phyloP scores from a whole-genome alignment of 2,113 vertebrate species.

The Mellivora capensis region DNA sequence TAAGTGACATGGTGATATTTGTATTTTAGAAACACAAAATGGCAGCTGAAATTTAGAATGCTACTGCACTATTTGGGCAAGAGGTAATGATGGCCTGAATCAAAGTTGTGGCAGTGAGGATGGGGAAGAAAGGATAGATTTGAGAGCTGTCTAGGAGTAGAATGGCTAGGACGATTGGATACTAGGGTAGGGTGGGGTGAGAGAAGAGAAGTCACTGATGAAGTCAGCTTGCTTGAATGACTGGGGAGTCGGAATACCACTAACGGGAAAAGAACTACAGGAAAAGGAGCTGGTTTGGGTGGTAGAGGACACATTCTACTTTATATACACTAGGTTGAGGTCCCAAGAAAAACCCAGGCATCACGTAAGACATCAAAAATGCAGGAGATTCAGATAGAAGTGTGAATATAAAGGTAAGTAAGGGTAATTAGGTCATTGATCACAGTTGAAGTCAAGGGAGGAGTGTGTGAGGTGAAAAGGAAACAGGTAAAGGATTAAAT shows the following conservation, averaged over 20 bases:
- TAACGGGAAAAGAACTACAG: not conserved
- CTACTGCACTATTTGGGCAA: not conserved
- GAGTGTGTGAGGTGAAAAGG: not conserved
- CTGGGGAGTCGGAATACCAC: not conserved
- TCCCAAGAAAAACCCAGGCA: not conserved
- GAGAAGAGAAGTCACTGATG: not conserved
- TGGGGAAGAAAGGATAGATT: not conserved
- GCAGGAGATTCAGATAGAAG: not conserved
- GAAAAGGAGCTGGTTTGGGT: not conserved
- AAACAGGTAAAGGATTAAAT: not conserved
- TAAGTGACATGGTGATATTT: not conserved
- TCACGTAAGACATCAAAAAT: not conserved
- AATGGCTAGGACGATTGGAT: not conserved
- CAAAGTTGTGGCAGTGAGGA: not conserved
- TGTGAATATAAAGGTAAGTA: not conserved
- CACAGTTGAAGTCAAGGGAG: not conserved
- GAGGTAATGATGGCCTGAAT: not conserved
- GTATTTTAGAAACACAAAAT: not conserved
- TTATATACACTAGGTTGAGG: not conserved
- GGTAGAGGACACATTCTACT: not conserved
- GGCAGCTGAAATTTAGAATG: not conserved
- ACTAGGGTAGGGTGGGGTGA: not conserved
- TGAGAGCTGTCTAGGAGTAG: not conserved
- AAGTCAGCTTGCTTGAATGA: not conserved
- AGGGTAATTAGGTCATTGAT: not conserved